Evolutionary conservation across 2,113 vertebrate species (phyloP).

Genomic region (Gymnobelideus leadbeateri): DNA sequence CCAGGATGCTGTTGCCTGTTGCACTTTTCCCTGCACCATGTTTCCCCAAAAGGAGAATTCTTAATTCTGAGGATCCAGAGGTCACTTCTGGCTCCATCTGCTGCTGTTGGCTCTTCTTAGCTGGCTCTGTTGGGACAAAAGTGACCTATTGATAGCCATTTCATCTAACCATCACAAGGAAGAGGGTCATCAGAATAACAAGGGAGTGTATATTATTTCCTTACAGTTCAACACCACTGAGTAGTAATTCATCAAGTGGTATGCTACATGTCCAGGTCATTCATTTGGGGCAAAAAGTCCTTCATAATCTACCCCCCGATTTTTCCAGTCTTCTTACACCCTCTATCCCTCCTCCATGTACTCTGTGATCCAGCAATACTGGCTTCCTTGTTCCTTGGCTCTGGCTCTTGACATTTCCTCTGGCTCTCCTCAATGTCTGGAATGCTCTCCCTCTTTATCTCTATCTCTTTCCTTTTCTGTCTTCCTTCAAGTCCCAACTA

Average conservation of each 20-base stretch:
- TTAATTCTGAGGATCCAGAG: accelerated
- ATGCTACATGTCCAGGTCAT: neutral
- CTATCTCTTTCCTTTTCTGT: neutral
- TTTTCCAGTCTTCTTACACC: neutral
- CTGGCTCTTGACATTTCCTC: no score
- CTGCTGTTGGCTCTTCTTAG: accelerated
- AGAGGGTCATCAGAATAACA: neutral
- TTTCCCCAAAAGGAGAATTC: slow-evolving; percentile 69
- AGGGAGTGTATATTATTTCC: neutral
- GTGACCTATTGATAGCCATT: neutral
- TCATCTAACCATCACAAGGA: neutral
- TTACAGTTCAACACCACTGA: neutral
- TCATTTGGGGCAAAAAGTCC: neutral
- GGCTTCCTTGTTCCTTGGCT: neutral
- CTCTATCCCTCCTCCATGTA: neutral
- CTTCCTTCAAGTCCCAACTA: neutral
- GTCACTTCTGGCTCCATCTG: accelerated
- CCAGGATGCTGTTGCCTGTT: slow-evolving; percentile 72
- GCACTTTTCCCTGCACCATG: slow-evolving; percentile 46
- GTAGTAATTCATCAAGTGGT: neutral
- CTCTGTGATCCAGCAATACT: neutral
- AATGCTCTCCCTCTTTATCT: neutral
- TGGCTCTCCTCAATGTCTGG: neutral
- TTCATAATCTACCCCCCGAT: neutral
- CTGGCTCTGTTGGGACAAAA: neutral